Conservation (phyloP, 2,113 vertebrate genomes). For the Halcyon malimbica region DNA sequence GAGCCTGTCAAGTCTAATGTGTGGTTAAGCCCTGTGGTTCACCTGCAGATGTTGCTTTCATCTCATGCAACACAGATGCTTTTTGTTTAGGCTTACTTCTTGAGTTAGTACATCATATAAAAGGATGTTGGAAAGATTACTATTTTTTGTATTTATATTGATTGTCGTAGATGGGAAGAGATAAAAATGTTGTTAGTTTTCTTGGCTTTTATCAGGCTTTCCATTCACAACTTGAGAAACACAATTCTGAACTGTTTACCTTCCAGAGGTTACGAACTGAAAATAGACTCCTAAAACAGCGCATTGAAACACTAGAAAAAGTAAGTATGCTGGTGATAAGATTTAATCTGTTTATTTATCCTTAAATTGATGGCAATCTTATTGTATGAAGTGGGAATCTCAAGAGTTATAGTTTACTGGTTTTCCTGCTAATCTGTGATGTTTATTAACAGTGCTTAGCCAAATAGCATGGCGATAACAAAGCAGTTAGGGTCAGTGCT, state of each 20-base stretch:
- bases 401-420: neutral
- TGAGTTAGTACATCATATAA: neutral
- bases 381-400: neutral
- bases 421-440: constrained; percentile 5
- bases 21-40: neutral
- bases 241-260: constrained; percentile 18
- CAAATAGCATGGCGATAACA: neutral
- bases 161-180: neutral
- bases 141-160: neutral
- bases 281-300: constrained; percentile 95
- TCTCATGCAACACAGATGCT: neutral
- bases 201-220: neutral
- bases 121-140: neutral
- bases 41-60: neutral
- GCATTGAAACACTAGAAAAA: constrained; percentile 98
- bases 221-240: neutral
- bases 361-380: neutral
- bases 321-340: constrained; percentile 78
- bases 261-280: constrained; percentile 95
- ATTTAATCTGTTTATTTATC: neutral
- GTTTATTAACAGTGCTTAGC: neutral
- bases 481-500: neutral
- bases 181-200: neutral
- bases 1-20: neutral
- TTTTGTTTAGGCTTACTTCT: neutral